Conservation (phyloP, 2,113 vertebrate species). For the Microcebus tavaratra region DNA sequence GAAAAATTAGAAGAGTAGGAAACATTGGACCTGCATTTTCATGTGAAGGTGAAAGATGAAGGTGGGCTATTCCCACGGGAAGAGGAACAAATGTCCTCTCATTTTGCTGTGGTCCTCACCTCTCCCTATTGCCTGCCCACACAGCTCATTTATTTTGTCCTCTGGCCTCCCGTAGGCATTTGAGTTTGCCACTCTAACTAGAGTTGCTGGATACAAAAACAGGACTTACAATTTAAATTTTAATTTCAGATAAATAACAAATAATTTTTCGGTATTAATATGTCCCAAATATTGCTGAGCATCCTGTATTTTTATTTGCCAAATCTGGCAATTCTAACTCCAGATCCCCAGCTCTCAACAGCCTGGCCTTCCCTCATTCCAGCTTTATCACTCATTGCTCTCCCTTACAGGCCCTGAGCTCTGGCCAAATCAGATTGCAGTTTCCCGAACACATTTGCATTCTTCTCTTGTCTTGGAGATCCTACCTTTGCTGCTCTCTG, state of each 20-base stretch:
- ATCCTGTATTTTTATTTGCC: background rate
- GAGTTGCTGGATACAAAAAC: background rate
- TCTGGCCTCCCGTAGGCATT: background rate
- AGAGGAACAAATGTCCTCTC: background rate
- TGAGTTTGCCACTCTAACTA: background rate
- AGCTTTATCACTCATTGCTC: background rate
- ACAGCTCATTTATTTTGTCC: background rate
- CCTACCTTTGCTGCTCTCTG: background rate
- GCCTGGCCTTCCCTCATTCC: background rate
- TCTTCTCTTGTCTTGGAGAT: background rate
- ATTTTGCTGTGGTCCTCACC: background rate
- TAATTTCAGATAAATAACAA: slow-evolving; percentile 16
- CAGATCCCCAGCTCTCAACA: background rate
- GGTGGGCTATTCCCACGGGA: background rate
- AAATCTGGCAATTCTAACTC: background rate
- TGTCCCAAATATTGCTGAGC: background rate
- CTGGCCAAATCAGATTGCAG: background rate
- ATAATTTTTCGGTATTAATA: background rate
- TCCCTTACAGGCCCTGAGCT: background rate
- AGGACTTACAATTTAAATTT: background rate
- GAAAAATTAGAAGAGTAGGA: background rate
- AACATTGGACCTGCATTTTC: background rate
- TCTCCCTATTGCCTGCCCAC: background rate
- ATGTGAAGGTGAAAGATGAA: background rate
- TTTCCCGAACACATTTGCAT: background rate